Conservation (phyloP, 2,113 vertebrate species). For the Pygathrix nemaeus region DNA sequence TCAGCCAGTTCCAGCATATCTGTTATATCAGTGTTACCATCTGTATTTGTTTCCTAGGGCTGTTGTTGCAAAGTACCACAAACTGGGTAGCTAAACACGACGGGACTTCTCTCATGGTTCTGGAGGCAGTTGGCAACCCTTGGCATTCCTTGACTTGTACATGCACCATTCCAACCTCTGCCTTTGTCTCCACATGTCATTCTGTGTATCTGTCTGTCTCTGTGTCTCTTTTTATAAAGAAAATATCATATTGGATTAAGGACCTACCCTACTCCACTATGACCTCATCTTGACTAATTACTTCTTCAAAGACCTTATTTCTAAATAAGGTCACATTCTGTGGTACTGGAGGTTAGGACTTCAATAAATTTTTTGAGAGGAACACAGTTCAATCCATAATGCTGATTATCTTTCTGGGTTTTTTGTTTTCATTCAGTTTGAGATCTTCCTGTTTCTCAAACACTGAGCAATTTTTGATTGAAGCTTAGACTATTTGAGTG, state of each 20-base stretch:
- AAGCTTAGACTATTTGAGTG: not conserved
- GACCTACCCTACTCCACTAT: not conserved
- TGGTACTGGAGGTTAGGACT: not conserved
- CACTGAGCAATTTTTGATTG: not conserved
- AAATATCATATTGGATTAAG: not conserved
- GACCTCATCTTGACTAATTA: not conserved
- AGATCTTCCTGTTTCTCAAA: not conserved
- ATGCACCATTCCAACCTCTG: not conserved
- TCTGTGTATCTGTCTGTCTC: not conserved
- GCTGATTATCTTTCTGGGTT: not conserved
- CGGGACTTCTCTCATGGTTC: not conserved
- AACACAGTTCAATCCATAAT: not conserved
- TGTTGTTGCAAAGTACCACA: not conserved
- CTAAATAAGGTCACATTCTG: not conserved
- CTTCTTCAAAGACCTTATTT: not conserved
- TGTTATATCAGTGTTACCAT: not conserved
- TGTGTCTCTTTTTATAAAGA: not conserved
- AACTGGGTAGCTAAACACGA: not conserved
- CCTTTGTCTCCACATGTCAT: not conserved
- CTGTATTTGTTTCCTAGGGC: not conserved
- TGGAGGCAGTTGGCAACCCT: not conserved
- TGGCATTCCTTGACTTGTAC: too few relatives aligned
- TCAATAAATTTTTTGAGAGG: not conserved
- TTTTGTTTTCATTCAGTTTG: not conserved
- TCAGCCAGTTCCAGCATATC: not conserved